Evolutionary conservation across 2,888 invertebrate genomes (phyloP).

Genomic region (Onchidella celtica): DNA sequence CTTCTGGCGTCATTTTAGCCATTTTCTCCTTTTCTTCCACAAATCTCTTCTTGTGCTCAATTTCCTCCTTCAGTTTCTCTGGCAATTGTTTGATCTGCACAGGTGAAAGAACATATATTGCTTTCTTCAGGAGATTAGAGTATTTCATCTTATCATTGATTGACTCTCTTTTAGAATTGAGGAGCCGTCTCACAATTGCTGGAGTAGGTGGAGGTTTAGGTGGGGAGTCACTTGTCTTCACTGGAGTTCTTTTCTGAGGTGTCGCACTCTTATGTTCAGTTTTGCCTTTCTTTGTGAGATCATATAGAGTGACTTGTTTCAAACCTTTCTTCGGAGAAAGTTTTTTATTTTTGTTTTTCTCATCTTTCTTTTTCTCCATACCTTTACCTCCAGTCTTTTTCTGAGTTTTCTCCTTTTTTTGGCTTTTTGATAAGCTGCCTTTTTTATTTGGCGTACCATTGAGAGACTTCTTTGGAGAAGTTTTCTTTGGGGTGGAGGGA

Average conservation of each 20-base stretch:
- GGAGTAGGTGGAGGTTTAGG: conserved; percentile 68
- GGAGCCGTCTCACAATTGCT: conserved; percentile 58
- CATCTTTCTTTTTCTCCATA: conserved; percentile 54
- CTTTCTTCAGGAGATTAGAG: conserved; percentile 62
- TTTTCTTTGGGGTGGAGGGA: conserved; percentile 44
- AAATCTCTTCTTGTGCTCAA: conserved; percentile 84
- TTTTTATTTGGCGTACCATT: conserved; percentile 14
- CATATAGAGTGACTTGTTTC: conserved; percentile 52
- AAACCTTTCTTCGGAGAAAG: conserved; percentile 55
- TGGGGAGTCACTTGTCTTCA: conserved; percentile 55
- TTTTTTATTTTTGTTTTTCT: conserved; percentile 50
- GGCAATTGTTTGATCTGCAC: conserved; percentile 72
- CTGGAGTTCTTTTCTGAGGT: conserved; percentile 48
- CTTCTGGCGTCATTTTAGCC: conserved; percentile 74
- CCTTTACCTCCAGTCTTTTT: conserved; percentile 55
- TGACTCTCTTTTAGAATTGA: conserved; percentile 28
- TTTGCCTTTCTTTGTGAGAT: conserved; percentile 46
- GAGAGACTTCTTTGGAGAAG: conserved; percentile 26
- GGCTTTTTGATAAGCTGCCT: conserved; percentile 37
- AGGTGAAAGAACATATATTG: conserved; percentile 68
- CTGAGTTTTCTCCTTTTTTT: conserved; percentile 36
- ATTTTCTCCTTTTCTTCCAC: conserved; percentile 72
- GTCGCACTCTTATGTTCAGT: neutral
- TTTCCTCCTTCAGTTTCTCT: conserved; percentile 67
- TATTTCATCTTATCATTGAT: conserved; percentile 56